Evolutionary conservation across 2,888 invertebrate species (phyloP), one percentile per base, ranked within the genome.

Genomic region (Agrilus mali): DNA sequence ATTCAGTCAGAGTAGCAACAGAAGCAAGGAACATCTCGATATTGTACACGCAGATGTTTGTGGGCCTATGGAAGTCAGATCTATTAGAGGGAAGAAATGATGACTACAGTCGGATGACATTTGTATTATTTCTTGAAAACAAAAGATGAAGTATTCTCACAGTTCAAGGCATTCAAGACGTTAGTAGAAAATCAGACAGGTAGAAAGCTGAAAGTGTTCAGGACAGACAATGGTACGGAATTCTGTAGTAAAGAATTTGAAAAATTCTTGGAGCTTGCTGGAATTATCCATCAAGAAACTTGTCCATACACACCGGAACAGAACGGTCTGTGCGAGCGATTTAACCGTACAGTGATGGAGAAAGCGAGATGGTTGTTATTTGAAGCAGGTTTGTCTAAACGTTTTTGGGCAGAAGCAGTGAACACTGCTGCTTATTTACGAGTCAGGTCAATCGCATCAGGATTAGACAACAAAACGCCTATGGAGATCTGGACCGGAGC

Each of bases 401-500:
- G 27, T 8, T 51, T 51, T 44, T 53, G 51, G 51, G 50, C 46
- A 32, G 50, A 54, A 44, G 49, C 53, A 10, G 47, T 47, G 8
- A 46, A 52, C 35, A 54, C 54, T 10, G 55, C 55, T 7, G 49
- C 51, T 7, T 57, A 55, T 40, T 33, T 54, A 7, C 17, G 37
- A 17, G 58, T 58, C 37, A 44, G 58, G 42, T 48, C 47, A 10
- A 2, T 44, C n/a, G 44, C 34, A 8, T 16, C 42, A 16, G 37
- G 38, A 10, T 41, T 53, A 10, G 41, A 45, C 31, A 41, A 49
- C 20, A 51, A 55, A 49, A 60, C 57, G 1, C 59, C 63, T 4
- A 53, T 50, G 45, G 61, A 63, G 47, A 15, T 52, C 7, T 61
- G 61, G 59, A 46, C 48, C 40, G 50, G 53, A 4, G 47, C 39